Percentiles rank a stretch among this genome's conserved stretches.
These are phyloP conservation scores for Psylliodes chrysocephalus DNA, from an alignment of 2,888 invertebrate genomes.

Conservation along the genomic window DNA sequence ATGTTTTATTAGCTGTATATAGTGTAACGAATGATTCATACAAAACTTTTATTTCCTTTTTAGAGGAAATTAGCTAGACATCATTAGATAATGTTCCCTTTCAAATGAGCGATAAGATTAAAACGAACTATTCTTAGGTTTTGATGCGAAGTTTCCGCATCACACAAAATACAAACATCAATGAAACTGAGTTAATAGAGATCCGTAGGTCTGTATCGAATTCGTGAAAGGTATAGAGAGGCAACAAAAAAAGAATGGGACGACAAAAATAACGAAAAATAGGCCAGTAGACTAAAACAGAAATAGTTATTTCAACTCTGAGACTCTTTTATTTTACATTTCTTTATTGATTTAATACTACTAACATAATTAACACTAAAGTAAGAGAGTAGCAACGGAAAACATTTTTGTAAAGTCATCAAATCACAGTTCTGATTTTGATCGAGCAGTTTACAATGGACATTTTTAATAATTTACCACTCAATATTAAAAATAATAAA, in stretches of 20 bases:
- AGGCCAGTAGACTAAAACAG: slow-evolving; percentile 3
- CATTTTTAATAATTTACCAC: too few relatives aligned
- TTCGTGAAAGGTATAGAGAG: not conserved
- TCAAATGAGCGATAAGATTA: slow-evolving; percentile 6
- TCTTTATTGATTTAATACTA: too few relatives aligned
- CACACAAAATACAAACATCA: not conserved
- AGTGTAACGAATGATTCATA: slow-evolving; percentile 27
- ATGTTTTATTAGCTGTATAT: slow-evolving; percentile 12
- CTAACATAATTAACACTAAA: too few relatives aligned
- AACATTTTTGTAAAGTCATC: too few relatives aligned
- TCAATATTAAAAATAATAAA: too few relatives aligned
- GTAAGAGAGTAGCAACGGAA: too few relatives aligned
- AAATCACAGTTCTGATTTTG: too few relatives aligned
- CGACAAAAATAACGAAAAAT: not conserved
- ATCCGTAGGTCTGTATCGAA: slow-evolving; percentile 3
- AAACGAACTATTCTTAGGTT: slow-evolving; percentile 13
- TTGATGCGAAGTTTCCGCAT: not conserved
- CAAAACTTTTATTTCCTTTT: slow-evolving; percentile 35
- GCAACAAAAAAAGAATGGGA: not conserved
- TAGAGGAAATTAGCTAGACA: slow-evolving; percentile 29
- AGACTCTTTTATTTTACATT: too few relatives aligned
- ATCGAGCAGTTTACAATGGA: too few relatives aligned
- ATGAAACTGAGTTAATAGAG: not conserved
- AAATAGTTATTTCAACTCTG: not conserved
- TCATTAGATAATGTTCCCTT: slow-evolving; percentile 33